These are phyloP conservation scores for Australoheros scitulus DNA, from an alignment of 2,113 vertebrate species.

Conservation along the genomic window DNA sequence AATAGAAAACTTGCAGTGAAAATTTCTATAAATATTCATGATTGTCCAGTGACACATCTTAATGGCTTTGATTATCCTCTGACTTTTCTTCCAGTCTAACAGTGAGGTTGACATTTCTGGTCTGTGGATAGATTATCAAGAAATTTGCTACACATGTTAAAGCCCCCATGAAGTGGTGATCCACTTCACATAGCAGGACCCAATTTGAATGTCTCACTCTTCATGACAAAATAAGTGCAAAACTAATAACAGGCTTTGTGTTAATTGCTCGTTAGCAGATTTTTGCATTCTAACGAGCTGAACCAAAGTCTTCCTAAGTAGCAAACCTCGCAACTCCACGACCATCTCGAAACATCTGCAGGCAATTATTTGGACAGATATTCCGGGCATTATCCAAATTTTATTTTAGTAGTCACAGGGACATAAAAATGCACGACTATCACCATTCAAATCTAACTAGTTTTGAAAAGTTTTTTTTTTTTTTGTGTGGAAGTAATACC, in stretches of 20 bases:
- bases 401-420: background rate
- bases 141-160: background rate
- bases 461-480: background rate
- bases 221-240: background rate
- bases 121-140: background rate
- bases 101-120: background rate
- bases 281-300: background rate
- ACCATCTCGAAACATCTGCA: background rate
- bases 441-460: background rate
- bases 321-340: background rate
- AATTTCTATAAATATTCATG: background rate
- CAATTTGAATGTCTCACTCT: background rate
- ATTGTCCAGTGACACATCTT: background rate
- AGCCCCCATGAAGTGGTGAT: background rate
- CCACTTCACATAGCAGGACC: background rate
- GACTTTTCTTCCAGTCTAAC: conserved; percentile 1
- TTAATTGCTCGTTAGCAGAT: background rate
- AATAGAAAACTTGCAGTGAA: background rate
- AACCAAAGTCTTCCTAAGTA: background rate
- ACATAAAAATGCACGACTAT: background rate
- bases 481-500: background rate
- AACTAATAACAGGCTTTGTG: background rate
- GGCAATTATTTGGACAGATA: background rate
- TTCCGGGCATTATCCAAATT: background rate
- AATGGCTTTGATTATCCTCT: background rate